A percentile compares a stretch with the other conserved stretches of the same genome.
Conservation (phyloP, 1,140 invertebrate species). For the Dendrolimus kikuchii region DNA sequence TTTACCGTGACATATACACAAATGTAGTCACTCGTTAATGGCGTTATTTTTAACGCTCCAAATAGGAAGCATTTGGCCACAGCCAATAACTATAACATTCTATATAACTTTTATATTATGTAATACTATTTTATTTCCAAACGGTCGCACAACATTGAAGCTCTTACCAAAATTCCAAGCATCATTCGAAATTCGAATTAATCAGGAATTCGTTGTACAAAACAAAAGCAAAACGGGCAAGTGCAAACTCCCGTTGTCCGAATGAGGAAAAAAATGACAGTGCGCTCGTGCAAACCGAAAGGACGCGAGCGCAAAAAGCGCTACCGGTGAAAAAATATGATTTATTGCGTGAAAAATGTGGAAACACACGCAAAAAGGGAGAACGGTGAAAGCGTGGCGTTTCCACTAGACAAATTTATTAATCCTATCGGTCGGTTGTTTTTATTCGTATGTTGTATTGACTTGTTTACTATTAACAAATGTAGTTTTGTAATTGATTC, state of each 20-base stretch:
- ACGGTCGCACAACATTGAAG: constrained; percentile 1
- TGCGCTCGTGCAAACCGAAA: constrained; percentile 59
- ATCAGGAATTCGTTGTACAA: constrained; percentile 53
- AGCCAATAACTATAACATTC: not conserved
- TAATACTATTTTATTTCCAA: too few relatives aligned
- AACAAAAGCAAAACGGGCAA: constrained; percentile 52
- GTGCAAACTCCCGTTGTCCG: constrained; percentile 58
- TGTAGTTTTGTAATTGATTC: constrained; percentile 2
- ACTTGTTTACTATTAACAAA: constrained; percentile 13
- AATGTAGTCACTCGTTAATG: too few relatives aligned
- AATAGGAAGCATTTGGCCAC: not conserved
- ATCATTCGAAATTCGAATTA: constrained; percentile 35
- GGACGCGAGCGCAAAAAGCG: constrained; percentile 61
- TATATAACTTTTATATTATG: too few relatives aligned
- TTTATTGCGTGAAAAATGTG: constrained; percentile 73
- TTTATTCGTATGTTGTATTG: constrained; percentile 32
- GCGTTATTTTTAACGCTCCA: too few relatives aligned
- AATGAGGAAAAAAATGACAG: constrained; percentile 60
- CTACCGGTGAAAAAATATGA: constrained; percentile 72
- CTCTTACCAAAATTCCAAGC: constrained; percentile 22
- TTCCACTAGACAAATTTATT: constrained; percentile 67
- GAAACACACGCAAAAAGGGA: constrained; percentile 68
- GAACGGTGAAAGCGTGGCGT: constrained; percentile 59
- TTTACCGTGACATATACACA: not conserved
- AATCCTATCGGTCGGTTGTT: constrained; percentile 48